A percentile compares a stretch with the other conserved stretches of the same genome.
These are phyloP conservation scores for Perca fluviatilis DNA, from an alignment of 2,113 vertebrate genomes.

Conservation along the genomic window DNA sequence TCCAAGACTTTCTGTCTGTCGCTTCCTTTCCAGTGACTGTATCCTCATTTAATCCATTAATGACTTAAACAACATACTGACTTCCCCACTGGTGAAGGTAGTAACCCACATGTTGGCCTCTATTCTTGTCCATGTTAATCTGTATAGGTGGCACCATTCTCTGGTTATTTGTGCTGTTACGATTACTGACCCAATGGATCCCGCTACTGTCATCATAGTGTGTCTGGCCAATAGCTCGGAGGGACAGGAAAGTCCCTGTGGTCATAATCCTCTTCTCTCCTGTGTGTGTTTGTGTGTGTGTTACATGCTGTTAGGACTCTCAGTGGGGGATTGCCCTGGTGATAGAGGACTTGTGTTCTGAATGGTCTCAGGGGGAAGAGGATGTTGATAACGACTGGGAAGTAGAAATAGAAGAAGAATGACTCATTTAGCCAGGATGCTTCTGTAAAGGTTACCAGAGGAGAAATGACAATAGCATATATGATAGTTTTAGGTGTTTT, in stretches of 20 bases:
- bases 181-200: conserved; percentile 37
- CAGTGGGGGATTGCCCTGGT: conserved; percentile 12
- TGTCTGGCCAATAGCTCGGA: conserved; percentile 35
- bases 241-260: conserved; percentile 61
- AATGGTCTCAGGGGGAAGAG: conserved; percentile 15
- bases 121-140: conserved; percentile 73
- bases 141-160: conserved; percentile 50
- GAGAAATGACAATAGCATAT: background rate
- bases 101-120: conserved; percentile 48
- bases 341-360: conserved; percentile 28
- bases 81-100: conserved; percentile 32
- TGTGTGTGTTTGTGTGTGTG: conserved; percentile 40
- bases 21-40: conserved; percentile 40
- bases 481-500: background rate
- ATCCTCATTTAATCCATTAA: conserved; percentile 70
- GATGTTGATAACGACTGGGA: background rate
- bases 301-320: conserved; percentile 9
- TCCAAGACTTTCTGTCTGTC: conserved; percentile 17
- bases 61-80: conserved; percentile 47
- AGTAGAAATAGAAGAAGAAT: conserved; percentile 6
- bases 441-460: background rate
- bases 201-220: conserved; percentile 23
- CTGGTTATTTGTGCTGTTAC: conserved; percentile 32
- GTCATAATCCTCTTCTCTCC: conserved; percentile 66
- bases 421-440: background rate